These are phyloP conservation scores for Ariopsis seemanni DNA, from an alignment of 2,113 vertebrate genomes.

Conservation along the genomic window DNA sequence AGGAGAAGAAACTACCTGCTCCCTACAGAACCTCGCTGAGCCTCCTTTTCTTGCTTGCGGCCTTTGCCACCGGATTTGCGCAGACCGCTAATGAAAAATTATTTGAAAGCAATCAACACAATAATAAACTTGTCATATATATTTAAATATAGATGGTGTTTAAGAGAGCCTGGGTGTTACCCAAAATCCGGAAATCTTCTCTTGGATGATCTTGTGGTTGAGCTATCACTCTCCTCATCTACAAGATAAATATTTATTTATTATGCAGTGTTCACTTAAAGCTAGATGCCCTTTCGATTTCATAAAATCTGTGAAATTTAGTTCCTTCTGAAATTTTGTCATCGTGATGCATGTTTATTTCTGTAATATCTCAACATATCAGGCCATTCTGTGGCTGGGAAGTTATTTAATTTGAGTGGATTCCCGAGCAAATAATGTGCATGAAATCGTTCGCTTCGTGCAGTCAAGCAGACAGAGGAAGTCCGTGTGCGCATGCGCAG, in stretches of 20 bases:
- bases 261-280: neutral
- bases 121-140: neutral
- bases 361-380: no score
- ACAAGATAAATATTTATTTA: constrained; percentile 2
- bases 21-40: constrained; percentile 69
- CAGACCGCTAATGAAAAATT: constrained; percentile 70
- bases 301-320: no score
- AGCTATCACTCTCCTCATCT: constrained; percentile 71
- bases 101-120: neutral
- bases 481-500: no score
- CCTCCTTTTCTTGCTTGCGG: constrained; percentile 78
- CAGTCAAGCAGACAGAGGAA: no score
- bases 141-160: neutral
- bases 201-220: constrained; percentile 76
- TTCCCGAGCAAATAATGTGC: no score
- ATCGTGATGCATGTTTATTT: no score
- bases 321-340: no score
- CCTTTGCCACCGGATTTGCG: constrained; percentile 84
- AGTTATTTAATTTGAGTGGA: no score
- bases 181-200: constrained; percentile 87
- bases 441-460: no score
- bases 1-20: constrained; percentile 70
- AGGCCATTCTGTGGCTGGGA: no score
- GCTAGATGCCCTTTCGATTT: no score
- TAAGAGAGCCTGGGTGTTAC: constrained; percentile 57